Evolutionary conservation across 2,113 vertebrate species (phyloP).

Genomic region (Proterorhinus semilunaris): DNA sequence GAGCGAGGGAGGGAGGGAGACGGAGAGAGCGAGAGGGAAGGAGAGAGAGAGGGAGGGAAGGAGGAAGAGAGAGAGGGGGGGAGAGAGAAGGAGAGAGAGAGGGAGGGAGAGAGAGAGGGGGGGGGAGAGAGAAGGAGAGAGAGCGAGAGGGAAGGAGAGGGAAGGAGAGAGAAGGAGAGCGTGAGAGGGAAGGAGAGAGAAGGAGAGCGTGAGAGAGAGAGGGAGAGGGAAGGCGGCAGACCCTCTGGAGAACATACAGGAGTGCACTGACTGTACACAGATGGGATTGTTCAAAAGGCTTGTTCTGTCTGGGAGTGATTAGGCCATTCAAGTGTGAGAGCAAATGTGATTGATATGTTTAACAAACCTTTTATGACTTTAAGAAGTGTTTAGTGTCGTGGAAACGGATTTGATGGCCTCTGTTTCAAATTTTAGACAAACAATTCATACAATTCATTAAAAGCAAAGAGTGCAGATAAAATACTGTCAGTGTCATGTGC

Average conservation of each 20-base stretch:
- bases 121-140: no score
- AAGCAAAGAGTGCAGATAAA: no score
- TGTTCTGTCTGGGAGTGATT: slow-evolving; percentile 1
- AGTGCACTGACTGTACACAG: slow-evolving; percentile 4
- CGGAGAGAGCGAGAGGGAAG: no score
- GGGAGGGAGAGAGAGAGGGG: no score
- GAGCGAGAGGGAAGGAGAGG: no score
- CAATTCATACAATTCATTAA: no score
- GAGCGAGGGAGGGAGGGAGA: background rate
- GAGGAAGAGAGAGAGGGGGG: background rate
- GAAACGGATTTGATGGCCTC: no score
- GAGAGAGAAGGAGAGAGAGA: background rate
- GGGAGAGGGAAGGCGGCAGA: background rate
- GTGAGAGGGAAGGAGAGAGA: no score
- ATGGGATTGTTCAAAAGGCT: background rate
- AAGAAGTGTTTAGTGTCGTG: background rate
- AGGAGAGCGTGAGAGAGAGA: no score
- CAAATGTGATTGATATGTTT: background rate
- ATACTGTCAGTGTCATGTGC: no score
- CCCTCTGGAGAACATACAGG: background rate
- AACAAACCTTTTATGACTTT: background rate
- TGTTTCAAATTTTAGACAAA: no score
- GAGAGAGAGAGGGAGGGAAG: background rate
- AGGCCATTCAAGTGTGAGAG: background rate
- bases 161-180: no score